Conservation (phyloP, 1,140 invertebrate species). For the Glossosoma conforme region DNA sequence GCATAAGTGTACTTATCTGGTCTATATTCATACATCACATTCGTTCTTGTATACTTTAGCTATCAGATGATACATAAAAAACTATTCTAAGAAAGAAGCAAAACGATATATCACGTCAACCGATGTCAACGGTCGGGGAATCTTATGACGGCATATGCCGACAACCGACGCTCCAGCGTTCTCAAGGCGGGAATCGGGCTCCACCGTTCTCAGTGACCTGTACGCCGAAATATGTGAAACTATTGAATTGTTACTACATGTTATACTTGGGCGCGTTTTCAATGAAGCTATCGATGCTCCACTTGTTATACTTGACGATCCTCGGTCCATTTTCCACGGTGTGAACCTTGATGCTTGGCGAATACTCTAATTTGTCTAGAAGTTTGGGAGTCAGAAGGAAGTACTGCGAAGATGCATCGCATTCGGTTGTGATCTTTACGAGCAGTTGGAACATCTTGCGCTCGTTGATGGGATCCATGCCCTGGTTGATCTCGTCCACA, state of each 20-base stretch:
- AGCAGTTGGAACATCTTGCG: slow-evolving; percentile 82
- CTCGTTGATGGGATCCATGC: slow-evolving; percentile 90
- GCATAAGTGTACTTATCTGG: no score
- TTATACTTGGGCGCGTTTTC: not conserved
- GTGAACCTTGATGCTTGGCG: slow-evolving; percentile 53
- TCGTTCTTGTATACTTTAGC: no score
- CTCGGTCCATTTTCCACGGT: slow-evolving; percentile 56
- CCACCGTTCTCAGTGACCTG: no score
- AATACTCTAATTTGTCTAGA: slow-evolving; percentile 52
- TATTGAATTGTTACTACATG: slow-evolving; percentile 6
- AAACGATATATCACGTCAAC: no score
- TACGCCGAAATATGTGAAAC: no score
- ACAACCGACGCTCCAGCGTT: no score
- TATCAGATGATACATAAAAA: no score
- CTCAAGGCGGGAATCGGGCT: no score
- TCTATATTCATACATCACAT: no score
- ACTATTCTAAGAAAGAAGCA: no score
- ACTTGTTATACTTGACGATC: slow-evolving; percentile 39
- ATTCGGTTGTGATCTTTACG: slow-evolving; percentile 67
- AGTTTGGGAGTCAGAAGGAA: slow-evolving; percentile 90
- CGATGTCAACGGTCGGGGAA: no score
- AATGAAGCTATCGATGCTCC: slow-evolving; percentile 36
- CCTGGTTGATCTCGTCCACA: slow-evolving; percentile 98
- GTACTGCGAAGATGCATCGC: slow-evolving; percentile 72
- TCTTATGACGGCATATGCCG: no score